Evolutionary conservation across 1,140 invertebrate genomes (phyloP).

Genomic region (Leptinotarsa lineolata): DNA sequence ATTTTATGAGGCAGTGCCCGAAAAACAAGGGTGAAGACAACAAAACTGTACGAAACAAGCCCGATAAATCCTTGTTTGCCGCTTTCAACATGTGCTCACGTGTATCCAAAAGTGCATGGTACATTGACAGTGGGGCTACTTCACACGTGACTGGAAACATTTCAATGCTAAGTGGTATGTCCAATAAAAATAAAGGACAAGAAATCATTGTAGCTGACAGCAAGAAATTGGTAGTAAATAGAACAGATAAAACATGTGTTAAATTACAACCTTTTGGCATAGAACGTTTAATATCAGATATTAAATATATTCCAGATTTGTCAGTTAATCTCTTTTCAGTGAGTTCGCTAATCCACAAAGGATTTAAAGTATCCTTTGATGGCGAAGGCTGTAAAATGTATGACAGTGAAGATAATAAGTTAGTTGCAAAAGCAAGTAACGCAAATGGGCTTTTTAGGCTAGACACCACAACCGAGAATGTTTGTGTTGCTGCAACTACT

Average conservation of each 20-base stretch:
- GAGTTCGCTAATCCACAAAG: slow-evolving; percentile 32
- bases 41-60: slow-evolving; percentile 9
- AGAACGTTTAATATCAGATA: slow-evolving; percentile 25
- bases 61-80: slow-evolving; percentile 20
- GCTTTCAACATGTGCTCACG: neutral
- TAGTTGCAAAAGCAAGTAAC: slow-evolving; percentile 32
- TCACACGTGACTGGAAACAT: slow-evolving; percentile 35
- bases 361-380: slow-evolving; percentile 29
- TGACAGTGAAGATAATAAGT: slow-evolving; percentile 26
- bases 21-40: slow-evolving; percentile 5
- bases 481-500: slow-evolving; percentile 2
- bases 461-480: slow-evolving; percentile 5
- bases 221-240: slow-evolving; percentile 9
- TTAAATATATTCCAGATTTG: slow-evolving; percentile 35
- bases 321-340: slow-evolving; percentile 37
- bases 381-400: slow-evolving; percentile 27
- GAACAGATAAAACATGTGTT: slow-evolving; percentile 23
- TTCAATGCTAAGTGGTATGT: slow-evolving; percentile 20
- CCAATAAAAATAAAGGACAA: slow-evolving; percentile 21
- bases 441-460: slow-evolving; percentile 28
- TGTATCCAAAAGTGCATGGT: slow-evolving; percentile 29
- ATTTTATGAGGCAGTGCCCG: slow-evolving; percentile 38
- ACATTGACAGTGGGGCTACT: slow-evolving; percentile 38
- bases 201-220: slow-evolving; percentile 31
- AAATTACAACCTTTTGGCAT: slow-evolving; percentile 21